These are phyloP conservation scores for Ostrea edulis DNA, from an alignment of 1,140 invertebrate genomes.

Conservation along the genomic window DNA sequence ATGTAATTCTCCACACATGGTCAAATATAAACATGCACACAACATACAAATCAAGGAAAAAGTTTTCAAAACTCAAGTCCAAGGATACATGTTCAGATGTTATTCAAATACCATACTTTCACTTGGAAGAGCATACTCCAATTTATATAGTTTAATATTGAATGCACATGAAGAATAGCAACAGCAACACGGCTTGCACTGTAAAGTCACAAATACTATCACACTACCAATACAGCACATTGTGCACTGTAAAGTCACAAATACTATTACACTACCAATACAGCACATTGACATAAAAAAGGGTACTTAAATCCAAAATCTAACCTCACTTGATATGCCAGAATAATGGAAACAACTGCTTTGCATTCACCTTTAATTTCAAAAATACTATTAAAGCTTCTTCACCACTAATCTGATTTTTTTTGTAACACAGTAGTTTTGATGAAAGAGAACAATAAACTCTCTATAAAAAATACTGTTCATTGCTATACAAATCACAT, in stretches of 20 bases:
- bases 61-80: background rate
- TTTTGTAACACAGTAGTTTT: too few species aligned
- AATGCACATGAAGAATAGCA: background rate
- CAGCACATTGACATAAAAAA: background rate
- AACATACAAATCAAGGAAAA: background rate
- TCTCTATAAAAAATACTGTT: too few species aligned
- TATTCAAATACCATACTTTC: background rate
- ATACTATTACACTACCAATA: background rate
- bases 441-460: too few species aligned
- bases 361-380: too few species aligned
- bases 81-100: background rate
- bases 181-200: background rate
- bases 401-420: too few species aligned
- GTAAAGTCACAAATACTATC: background rate
- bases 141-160: background rate
- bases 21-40: constrained; percentile 8
- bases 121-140: background rate
- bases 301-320: background rate
- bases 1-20: background rate
- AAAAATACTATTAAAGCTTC: too few species aligned
- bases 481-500: too few species aligned
- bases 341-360: too few species aligned
- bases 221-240: background rate
- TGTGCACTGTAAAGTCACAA: background rate
- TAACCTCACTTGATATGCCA: background rate